phyloP scores from a whole-genome alignment of 2,797 vertebrate genomes.

The Rhinoraja longicauda region DNA sequence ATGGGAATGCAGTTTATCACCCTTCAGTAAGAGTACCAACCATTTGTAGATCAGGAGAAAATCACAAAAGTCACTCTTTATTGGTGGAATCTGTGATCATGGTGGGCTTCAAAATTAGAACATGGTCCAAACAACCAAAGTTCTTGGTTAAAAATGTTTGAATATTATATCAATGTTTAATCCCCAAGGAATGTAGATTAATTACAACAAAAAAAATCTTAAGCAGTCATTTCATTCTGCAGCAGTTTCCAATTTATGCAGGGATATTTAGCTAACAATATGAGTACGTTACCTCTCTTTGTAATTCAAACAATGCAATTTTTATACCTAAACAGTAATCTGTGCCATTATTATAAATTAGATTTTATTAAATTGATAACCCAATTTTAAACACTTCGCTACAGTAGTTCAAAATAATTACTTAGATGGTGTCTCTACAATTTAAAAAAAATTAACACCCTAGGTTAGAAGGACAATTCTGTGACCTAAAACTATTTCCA shows the following conservation, averaged over 20 bases:
- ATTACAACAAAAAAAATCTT: neutral
- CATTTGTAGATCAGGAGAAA: neutral
- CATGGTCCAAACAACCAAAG: neutral
- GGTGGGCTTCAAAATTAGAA: neutral
- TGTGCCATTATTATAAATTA: neutral
- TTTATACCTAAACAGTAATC: neutral
- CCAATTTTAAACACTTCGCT: neutral
- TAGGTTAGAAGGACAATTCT: neutral
- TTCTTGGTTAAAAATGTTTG: neutral
- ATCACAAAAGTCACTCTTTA: neutral
- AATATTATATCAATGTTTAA: neutral
- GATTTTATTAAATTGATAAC: neutral
- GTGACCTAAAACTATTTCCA: neutral
- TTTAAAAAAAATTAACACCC: neutral
- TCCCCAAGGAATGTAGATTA: neutral
- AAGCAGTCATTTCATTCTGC: neutral
- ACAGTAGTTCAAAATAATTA: neutral
- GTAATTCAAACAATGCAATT: neutral
- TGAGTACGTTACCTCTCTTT: neutral
- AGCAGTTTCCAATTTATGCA: slow-evolving; percentile 8
- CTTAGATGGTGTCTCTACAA: neutral
- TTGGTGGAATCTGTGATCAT: neutral
- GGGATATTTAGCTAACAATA: neutral
- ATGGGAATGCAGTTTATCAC: neutral
- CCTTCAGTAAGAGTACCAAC: neutral